These are phyloP conservation scores for Schizothorax lantsangensis DNA, from an alignment of 2,797 vertebrate genomes.

Conservation along the genomic window DNA sequence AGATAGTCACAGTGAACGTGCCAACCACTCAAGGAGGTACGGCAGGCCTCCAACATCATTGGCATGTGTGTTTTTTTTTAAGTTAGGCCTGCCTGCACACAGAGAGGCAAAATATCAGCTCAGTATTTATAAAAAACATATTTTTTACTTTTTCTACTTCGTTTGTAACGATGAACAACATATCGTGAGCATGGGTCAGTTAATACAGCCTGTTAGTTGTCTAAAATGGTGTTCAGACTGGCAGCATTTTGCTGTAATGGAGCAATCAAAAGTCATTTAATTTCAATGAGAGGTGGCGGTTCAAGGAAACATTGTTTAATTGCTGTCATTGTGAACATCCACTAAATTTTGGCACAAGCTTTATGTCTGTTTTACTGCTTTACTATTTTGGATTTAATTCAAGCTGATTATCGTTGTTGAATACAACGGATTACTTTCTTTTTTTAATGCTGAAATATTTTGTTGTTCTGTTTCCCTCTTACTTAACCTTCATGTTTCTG, in stretches of 20 bases:
- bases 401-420: not conserved
- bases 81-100: slow-evolving; percentile 54
- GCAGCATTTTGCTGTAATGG: not conserved
- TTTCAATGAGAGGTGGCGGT: not conserved
- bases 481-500: not conserved
- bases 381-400: not conserved
- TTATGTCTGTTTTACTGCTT: not conserved
- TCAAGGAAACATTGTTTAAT: slow-evolving; percentile 11
- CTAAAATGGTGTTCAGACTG: slow-evolving; percentile 6
- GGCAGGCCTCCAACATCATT: slow-evolving; percentile 70
- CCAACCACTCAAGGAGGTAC: slow-evolving; percentile 94
- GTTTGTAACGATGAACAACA: not conserved
- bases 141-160: slow-evolving; percentile 12
- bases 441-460: not conserved
- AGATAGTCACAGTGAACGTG: slow-evolving; percentile 95
- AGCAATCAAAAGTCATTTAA: not conserved
- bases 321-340: slow-evolving; percentile 22
- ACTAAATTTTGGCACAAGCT: not conserved
- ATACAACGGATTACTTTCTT: not conserved
- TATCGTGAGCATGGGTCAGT: not conserved
- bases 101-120: slow-evolving; percentile 6
- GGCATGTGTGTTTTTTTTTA: slow-evolving; percentile 34
- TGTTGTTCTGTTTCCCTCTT: not conserved
- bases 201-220: not conserved
- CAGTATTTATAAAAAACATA: not conserved